phyloP scores from a whole-genome alignment of 1,140 invertebrate species.

The Drosophila jambulina region DNA sequence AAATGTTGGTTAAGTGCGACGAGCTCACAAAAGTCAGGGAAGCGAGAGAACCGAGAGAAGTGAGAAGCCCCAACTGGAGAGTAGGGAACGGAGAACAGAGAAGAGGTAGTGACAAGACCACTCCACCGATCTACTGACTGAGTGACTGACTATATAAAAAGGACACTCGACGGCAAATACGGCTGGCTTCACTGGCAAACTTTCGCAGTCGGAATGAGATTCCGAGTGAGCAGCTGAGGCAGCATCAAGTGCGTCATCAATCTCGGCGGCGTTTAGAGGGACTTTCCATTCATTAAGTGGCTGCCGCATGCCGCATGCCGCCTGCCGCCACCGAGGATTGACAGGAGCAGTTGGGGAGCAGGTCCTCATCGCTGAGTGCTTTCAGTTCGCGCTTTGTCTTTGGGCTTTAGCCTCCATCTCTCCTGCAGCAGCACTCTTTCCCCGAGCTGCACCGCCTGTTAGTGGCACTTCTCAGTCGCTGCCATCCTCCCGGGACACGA shows the following conservation, averaged over 20 bases:
- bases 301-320: slow-evolving; percentile 19
- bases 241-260: slow-evolving; percentile 79
- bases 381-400: slow-evolving; percentile 76
- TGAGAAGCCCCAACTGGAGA: not conserved
- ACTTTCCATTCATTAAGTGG: slow-evolving; percentile 71
- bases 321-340: slow-evolving; percentile 9
- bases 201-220: slow-evolving; percentile 53
- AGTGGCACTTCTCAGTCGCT: slow-evolving; percentile 66
- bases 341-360: slow-evolving; percentile 6
- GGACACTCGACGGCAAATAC: slow-evolving; percentile 44
- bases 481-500: slow-evolving; percentile 21
- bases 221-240: slow-evolving; percentile 46
- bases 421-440: slow-evolving; percentile 9
- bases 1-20: slow-evolving; percentile 75
- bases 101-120: slow-evolving; percentile 44
- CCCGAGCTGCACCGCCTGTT: slow-evolving; percentile 66
- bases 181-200: slow-evolving; percentile 20
- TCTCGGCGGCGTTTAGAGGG: slow-evolving; percentile 59
- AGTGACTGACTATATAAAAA: slow-evolving; percentile 53
- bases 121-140: slow-evolving; percentile 55
- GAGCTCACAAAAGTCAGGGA: slow-evolving; percentile 49
- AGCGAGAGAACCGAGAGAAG: not conserved
- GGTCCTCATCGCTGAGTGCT: slow-evolving; percentile 60
- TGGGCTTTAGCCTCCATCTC: slow-evolving; percentile 30
- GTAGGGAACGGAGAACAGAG: not conserved